These are phyloP conservation scores for Hylia prasina DNA, from an alignment of 2,113 vertebrate genomes.

Conservation along the genomic window DNA sequence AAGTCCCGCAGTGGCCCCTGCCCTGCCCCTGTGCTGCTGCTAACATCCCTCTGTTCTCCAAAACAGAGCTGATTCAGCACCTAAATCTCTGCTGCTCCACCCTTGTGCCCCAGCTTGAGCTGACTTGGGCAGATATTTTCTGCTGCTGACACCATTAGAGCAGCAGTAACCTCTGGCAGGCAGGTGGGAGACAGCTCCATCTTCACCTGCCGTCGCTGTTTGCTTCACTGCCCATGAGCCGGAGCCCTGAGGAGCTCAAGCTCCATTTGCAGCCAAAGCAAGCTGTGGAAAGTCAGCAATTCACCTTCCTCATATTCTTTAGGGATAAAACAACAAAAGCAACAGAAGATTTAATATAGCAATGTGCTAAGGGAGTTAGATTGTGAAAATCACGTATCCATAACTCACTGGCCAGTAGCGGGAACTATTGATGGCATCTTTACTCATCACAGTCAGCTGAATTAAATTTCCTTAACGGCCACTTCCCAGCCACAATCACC, in stretches of 20 bases:
- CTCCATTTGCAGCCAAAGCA: conserved; percentile 35
- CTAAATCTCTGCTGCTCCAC: background rate
- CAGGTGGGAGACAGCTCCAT: conserved; percentile 47
- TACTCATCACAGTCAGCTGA: background rate
- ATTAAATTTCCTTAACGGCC: background rate
- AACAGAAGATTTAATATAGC: background rate
- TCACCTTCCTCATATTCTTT: conserved; percentile 7
- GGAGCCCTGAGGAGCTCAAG: conserved; percentile 34
- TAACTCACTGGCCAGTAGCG: background rate
- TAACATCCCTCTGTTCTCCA: background rate
- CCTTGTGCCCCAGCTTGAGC: background rate
- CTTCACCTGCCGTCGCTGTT: background rate
- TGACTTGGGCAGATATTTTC: background rate
- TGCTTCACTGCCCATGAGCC: conserved; percentile 10
- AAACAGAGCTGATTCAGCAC: background rate
- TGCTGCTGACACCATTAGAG: background rate
- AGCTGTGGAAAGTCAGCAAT: conserved; percentile 12
- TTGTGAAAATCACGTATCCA: background rate
- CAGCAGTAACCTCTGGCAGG: conserved; percentile 44
- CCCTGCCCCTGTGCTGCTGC: background rate
- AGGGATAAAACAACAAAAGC: conserved; percentile 13
- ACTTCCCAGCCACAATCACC: background rate
- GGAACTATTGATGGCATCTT: background rate
- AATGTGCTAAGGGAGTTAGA: background rate
- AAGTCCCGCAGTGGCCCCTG: background rate